Evolutionary conservation across 2,888 invertebrate genomes (phyloP).

Genomic region (Euclidia mi): DNA sequence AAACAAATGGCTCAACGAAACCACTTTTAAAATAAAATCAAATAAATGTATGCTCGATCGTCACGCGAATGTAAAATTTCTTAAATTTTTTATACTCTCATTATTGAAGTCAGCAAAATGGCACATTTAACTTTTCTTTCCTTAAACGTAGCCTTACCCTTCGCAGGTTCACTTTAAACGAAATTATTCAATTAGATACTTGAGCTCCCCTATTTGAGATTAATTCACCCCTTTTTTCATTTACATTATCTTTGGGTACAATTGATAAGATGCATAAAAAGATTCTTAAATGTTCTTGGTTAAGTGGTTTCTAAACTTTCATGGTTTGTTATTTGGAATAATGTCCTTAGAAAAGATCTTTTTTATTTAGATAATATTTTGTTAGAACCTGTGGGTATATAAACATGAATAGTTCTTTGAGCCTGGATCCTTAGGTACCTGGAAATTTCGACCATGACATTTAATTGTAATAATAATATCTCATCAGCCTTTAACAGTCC

Average conservation of each 20-base stretch:
- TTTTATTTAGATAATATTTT: no score
- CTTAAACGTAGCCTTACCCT: conserved; percentile 14
- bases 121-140: conserved; percentile 38
- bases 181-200: conserved; percentile 85
- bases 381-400: no score
- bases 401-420: no score
- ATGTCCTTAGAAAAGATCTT: no score
- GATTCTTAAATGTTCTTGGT: conserved; percentile 1
- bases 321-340: not conserved
- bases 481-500: no score
- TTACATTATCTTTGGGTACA: conserved; percentile 68
- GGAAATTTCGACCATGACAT: no score
- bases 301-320: conserved; percentile 8
- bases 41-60: not conserved
- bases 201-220: conserved; percentile 72
- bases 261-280: conserved; percentile 57
- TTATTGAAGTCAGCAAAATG: conserved; percentile 39
- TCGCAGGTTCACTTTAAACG: conserved; percentile 55
- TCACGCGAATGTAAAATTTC: conserved; percentile 1
- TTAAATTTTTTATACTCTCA: conserved; percentile 6
- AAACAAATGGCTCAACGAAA: no score
- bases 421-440: no score
- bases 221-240: conserved; percentile 75
- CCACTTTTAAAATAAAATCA: not conserved
- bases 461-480: no score